A percentile compares a stretch with the other conserved stretches of the same genome.
Evolutionary conservation across 2,888 invertebrate species (phyloP).

Genomic region (Hydriomena furcata): DNA sequence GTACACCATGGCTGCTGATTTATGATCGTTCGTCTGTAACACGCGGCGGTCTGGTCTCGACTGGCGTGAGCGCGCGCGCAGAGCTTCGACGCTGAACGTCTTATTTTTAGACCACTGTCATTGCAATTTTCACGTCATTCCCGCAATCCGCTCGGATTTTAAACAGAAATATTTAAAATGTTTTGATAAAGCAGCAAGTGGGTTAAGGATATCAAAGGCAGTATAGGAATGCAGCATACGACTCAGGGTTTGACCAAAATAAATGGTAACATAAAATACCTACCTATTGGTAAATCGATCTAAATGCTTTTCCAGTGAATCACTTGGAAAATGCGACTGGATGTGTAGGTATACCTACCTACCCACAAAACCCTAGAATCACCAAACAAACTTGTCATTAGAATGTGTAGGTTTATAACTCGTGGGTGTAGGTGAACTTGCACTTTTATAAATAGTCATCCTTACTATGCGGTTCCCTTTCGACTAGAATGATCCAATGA

Average conservation of each 20-base stretch:
- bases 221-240: slow-evolving; percentile 47
- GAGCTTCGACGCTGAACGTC: slow-evolving; percentile 56
- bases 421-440: slow-evolving; percentile 38
- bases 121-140: slow-evolving; percentile 80
- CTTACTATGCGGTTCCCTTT: too few species aligned
- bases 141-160: slow-evolving; percentile 56
- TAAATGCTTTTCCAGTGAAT: slow-evolving; percentile 35
- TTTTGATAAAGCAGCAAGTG: slow-evolving; percentile 60
- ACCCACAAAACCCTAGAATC: slow-evolving; percentile 29
- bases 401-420: slow-evolving; percentile 40
- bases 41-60: slow-evolving; percentile 79
- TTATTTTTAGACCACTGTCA: slow-evolving; percentile 82
- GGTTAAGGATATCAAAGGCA: slow-evolving; percentile 69
- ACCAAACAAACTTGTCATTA: slow-evolving; percentile 28
- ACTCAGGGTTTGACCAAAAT: slow-evolving; percentile 41
- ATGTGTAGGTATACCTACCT: not conserved
- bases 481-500: too few species aligned
- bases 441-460: slow-evolving; percentile 24
- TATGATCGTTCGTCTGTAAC: slow-evolving; percentile 72
- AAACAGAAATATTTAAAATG: slow-evolving; percentile 59
- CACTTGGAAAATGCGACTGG: slow-evolving; percentile 31
- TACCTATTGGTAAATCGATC: not conserved
- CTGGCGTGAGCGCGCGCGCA: slow-evolving; percentile 61
- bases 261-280: not conserved
- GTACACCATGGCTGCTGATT: slow-evolving; percentile 90